Conservation (phyloP, 2,888 invertebrate genomes). For the Ryuthela nishihirai region DNA sequence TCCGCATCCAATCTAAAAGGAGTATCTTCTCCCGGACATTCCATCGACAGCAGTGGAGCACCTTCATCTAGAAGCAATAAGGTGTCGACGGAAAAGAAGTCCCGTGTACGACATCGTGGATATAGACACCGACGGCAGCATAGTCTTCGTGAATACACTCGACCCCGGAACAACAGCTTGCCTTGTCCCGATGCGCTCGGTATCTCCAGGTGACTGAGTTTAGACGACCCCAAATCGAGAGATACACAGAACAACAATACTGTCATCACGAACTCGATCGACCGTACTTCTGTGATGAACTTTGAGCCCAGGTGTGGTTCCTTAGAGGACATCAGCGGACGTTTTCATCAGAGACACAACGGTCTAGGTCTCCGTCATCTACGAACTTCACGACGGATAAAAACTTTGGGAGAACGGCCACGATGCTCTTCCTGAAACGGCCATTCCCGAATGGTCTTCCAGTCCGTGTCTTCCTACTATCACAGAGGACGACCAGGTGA, state of each 20-base stretch:
- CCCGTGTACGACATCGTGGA: neutral
- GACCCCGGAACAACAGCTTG: conserved; percentile 15
- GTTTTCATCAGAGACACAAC: neutral
- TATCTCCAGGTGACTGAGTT: conserved; percentile 19
- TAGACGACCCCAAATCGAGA: conserved; percentile 19
- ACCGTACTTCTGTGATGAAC: conserved; percentile 19
- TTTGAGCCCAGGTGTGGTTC: conserved; percentile 8
- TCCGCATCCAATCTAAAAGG: conserved; percentile 3
- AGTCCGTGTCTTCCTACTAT: conserved; percentile 36
- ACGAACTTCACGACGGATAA: conserved; percentile 12
- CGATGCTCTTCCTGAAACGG: neutral
- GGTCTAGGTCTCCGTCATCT: conserved; percentile 12
- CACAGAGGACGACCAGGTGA: conserved; percentile 25
- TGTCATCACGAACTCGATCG: conserved; percentile 16
- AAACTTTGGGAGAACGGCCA: conserved; percentile 1
- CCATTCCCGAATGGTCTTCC: conserved; percentile 28
- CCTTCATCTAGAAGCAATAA: neutral
- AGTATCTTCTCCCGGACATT: conserved; percentile 1
- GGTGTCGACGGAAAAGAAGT: neutral
- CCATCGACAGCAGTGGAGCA: conserved; percentile 12
- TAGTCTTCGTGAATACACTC: neutral
- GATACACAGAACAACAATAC: conserved; percentile 3
- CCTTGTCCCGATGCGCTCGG: no score
- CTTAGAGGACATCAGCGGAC: conserved; percentile 2
- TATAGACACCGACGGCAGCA: neutral